A percentile compares a stretch with the other conserved stretches of the same genome.
phyloP scores from a whole-genome alignment of 2,113 vertebrate species.

The Pseudonaja textilis region DNA sequence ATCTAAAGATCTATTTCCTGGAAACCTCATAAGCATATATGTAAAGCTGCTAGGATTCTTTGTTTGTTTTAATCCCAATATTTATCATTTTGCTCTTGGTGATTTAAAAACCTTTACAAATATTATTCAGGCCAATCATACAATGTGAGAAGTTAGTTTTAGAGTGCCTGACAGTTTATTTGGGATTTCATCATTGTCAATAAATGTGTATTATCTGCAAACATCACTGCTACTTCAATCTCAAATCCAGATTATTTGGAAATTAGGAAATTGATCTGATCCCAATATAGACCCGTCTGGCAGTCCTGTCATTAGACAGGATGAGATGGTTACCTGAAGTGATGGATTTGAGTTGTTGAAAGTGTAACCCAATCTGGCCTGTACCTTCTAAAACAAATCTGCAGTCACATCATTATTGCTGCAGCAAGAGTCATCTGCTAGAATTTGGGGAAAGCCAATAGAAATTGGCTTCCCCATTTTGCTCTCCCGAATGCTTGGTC shows the following conservation, averaged over 20 bases:
- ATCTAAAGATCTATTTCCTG: not conserved
- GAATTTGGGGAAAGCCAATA: not conserved
- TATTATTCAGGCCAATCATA: not conserved
- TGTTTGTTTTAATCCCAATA: not conserved
- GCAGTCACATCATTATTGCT: not conserved
- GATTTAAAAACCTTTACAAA: not conserved
- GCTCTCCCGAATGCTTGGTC: not conserved
- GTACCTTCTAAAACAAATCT: not conserved
- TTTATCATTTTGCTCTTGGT: not conserved
- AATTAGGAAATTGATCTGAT: not conserved
- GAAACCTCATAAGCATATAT: not conserved
- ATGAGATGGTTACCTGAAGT: not conserved
- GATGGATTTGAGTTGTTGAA: not conserved
- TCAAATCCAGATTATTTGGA: not conserved
- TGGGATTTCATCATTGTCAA: not conserved
- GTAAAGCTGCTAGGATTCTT: not conserved
- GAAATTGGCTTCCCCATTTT: not conserved
- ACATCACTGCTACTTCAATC: not conserved
- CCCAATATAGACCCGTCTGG: not conserved
- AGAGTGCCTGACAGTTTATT: not conserved
- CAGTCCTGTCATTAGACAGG: not conserved
- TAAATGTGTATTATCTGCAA: not conserved
- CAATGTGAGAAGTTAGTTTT: not conserved
- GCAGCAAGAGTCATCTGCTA: not conserved
- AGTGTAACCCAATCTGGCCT: not conserved